Percentiles rank a stretch among this genome's conserved stretches.
phyloP scores from a whole-genome alignment of 2,797 vertebrate species.

The Mallotus villosus region DNA sequence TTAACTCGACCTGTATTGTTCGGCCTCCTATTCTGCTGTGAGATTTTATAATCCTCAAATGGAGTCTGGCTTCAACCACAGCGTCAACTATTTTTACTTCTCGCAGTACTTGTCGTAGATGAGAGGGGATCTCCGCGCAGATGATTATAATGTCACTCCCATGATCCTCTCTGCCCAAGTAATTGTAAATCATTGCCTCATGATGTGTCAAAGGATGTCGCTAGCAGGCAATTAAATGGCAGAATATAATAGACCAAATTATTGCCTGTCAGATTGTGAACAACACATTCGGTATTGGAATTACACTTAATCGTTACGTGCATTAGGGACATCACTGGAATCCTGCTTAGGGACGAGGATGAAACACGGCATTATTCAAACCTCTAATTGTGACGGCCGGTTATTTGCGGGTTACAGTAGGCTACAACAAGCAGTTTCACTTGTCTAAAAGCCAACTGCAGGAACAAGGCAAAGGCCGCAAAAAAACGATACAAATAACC shows the following conservation, averaged over 20 bases:
- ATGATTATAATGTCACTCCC: constrained; percentile 96
- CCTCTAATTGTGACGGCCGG: constrained; percentile 93
- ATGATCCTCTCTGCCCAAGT: constrained; percentile 93
- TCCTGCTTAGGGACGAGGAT: constrained; percentile 90
- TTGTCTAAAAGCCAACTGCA: constrained; percentile 89
- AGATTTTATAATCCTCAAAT: constrained; percentile 74
- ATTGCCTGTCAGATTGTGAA: constrained; percentile 96
- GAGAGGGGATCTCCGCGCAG: constrained; percentile 88
- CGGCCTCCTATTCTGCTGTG: constrained; percentile 47
- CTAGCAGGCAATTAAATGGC: constrained; percentile 95
- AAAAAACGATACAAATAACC: constrained; percentile 80
- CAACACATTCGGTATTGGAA: constrained; percentile 97
- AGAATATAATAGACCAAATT: constrained; percentile 97
- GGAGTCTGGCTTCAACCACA: constrained; percentile 77
- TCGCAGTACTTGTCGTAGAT: constrained; percentile 86
- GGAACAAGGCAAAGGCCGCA: constrained; percentile 85
- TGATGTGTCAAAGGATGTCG: constrained; percentile 94
- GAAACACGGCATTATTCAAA: constrained; percentile 94
- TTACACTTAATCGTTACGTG: constrained; percentile 96
- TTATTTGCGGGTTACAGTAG: constrained; percentile 92
- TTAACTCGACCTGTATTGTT: constrained; percentile 50
- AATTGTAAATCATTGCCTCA: constrained; percentile 97
- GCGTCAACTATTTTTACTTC: constrained; percentile 81
- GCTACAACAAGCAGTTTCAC: constrained; percentile 82
- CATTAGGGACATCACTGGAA: constrained; percentile 95